A percentile compares a stretch with the other conserved stretches of the same genome.
Conservation (phyloP, 2,888 invertebrate species). For the Caradrina kadenii region DNA sequence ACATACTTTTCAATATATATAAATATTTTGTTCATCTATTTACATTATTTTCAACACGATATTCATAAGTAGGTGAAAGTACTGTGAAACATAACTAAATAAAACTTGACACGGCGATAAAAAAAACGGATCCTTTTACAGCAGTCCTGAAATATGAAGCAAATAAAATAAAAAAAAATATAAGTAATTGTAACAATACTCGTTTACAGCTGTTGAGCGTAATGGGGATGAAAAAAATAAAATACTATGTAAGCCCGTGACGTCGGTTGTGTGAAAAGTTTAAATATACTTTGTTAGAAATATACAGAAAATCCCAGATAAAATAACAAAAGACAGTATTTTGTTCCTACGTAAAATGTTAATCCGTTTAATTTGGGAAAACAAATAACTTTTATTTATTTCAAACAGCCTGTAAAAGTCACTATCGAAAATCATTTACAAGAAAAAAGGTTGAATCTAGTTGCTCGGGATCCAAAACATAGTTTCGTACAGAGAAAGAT, state of each 20-base stretch:
- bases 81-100: slow-evolving; percentile 29
- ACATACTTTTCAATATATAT: neutral
- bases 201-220: slow-evolving; percentile 33
- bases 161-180: slow-evolving; percentile 51
- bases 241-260: neutral
- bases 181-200: slow-evolving; percentile 52
- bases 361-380: too few relatives aligned
- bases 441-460: too few relatives aligned
- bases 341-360: too few relatives aligned
- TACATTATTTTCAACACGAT: slow-evolving; percentile 9
- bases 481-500: too few relatives aligned
- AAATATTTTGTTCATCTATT: neutral
- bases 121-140: slow-evolving; percentile 37
- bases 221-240: slow-evolving; percentile 29
- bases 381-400: too few relatives aligned
- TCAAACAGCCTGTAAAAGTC: too few relatives aligned
- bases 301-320: neutral
- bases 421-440: too few relatives aligned
- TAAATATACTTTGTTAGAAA: neutral
- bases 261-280: neutral
- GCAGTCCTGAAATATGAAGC: slow-evolving; percentile 39
- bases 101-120: slow-evolving; percentile 37
- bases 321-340: too few relatives aligned
- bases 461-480: too few relatives aligned
- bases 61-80: slow-evolving; percentile 10